Percentiles rank a stretch among this genome's conserved stretches.
Conservation (phyloP, 2,797 vertebrate genomes). For the Crypturellus tataupa region DNA sequence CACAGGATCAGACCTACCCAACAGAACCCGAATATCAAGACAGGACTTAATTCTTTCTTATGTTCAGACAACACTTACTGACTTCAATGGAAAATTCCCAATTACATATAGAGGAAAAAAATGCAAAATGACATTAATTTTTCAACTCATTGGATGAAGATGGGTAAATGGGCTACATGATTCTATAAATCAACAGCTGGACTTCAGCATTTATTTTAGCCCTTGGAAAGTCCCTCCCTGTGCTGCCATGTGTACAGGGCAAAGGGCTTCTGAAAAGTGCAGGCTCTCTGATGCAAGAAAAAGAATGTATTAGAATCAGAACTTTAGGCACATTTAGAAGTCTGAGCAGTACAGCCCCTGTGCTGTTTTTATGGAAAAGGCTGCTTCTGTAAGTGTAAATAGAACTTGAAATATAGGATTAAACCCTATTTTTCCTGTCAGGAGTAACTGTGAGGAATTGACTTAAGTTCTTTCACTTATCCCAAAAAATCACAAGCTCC, state of each 20-base stretch:
- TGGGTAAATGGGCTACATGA: background rate
- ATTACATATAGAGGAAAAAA: background rate
- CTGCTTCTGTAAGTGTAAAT: background rate
- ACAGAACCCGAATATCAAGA: background rate
- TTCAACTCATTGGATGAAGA: background rate
- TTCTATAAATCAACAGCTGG: background rate
- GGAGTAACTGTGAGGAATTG: background rate
- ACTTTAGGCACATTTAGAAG: constrained; percentile 5
- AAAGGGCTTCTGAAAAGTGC: constrained; percentile 12
- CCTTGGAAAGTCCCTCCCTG: background rate
- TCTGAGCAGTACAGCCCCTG: background rate
- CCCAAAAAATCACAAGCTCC: background rate
- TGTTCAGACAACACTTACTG: background rate
- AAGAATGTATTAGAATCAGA: background rate
- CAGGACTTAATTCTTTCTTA: background rate
- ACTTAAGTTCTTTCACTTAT: background rate
- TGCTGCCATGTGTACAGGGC: background rate
- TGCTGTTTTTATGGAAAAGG: background rate
- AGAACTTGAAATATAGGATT: background rate
- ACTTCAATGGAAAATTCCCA: background rate
- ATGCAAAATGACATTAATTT: background rate
- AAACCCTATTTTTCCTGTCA: background rate
- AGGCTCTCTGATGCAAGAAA: background rate
- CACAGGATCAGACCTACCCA: background rate
- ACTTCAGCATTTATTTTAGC: constrained; percentile 13